phyloP scores from a whole-genome alignment of 1,140 invertebrate genomes.

The Pomphorhynchus laevis region DNA sequence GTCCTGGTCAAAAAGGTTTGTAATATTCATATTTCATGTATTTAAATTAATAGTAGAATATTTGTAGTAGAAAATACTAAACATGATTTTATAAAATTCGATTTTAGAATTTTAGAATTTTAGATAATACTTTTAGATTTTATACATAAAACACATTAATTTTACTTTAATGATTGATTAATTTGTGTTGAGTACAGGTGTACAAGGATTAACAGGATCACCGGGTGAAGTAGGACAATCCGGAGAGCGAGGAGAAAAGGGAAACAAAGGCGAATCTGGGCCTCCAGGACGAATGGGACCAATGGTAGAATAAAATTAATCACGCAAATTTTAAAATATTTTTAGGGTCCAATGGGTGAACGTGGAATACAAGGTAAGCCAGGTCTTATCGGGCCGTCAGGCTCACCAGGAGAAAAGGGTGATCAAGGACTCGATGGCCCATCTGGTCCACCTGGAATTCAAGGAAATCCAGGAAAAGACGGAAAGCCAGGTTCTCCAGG shows the following conservation, averaged over 20 bases:
- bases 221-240: background rate
- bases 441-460: conserved; percentile 29
- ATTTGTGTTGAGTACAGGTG: no score
- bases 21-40: no score
- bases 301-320: background rate
- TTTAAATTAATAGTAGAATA: no score
- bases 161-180: no score
- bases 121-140: no score
- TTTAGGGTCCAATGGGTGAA: conserved; percentile 30
- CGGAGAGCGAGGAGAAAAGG: background rate
- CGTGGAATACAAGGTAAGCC: conserved; percentile 32
- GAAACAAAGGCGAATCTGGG: no score
- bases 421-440: conserved; percentile 21
- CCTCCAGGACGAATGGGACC: conserved; percentile 2
- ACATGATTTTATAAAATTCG: no score
- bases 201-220: background rate
- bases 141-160: no score
- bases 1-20: no score
- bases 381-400: conserved; percentile 32
- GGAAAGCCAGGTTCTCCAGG: conserved; percentile 2
- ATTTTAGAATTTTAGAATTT: no score
- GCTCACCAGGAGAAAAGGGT: conserved; percentile 14
- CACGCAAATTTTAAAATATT: conserved; percentile 9
- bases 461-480: background rate
- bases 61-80: no score